Evolutionary conservation across 2,888 invertebrate species (phyloP).

Genomic region (Hirtodrosophila cameraria): DNA sequence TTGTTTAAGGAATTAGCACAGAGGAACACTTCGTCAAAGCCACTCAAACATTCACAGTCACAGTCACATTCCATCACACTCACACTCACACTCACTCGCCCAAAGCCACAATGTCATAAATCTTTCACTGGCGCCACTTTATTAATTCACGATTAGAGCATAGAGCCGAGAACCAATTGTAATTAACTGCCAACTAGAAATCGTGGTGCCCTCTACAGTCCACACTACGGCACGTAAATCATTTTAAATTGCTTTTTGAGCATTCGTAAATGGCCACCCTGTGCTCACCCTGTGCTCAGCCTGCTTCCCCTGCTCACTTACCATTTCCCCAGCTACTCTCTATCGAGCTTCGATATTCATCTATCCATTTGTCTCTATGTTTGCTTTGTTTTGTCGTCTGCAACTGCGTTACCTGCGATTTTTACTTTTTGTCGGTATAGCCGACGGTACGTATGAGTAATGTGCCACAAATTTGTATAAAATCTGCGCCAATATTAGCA

Average conservation of each 20-base stretch:
- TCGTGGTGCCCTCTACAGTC: conserved; percentile 40
- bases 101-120: conserved; percentile 53
- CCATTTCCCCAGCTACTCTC: conserved; percentile 2
- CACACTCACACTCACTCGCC: conserved; percentile 6
- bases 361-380: conserved; percentile 26
- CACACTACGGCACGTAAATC: conserved; percentile 60
- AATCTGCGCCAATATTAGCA: conserved; percentile 9
- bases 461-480: conserved; percentile 23
- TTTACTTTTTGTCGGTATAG: conserved; percentile 3
- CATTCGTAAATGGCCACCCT: conserved; percentile 59
- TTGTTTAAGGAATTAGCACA: conserved; percentile 49
- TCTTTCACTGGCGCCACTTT: conserved; percentile 60
- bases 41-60: conserved; percentile 14
- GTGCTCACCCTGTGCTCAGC: too few relatives aligned
- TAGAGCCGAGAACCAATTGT: conserved; percentile 60
- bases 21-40: conserved; percentile 44
- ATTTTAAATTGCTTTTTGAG: conserved; percentile 75
- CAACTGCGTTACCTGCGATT: conserved; percentile 9
- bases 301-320: too few relatives aligned
- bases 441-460: conserved; percentile 28
- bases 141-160: conserved; percentile 73
- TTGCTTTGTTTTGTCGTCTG: conserved; percentile 23
- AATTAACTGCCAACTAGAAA: conserved; percentile 70
- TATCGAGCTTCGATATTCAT: conserved; percentile 23
- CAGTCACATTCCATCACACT: conserved; percentile 10